Evolutionary conservation across 2,888 invertebrate species (phyloP).

Genomic region (Caenorhabditis sp.): DNA sequence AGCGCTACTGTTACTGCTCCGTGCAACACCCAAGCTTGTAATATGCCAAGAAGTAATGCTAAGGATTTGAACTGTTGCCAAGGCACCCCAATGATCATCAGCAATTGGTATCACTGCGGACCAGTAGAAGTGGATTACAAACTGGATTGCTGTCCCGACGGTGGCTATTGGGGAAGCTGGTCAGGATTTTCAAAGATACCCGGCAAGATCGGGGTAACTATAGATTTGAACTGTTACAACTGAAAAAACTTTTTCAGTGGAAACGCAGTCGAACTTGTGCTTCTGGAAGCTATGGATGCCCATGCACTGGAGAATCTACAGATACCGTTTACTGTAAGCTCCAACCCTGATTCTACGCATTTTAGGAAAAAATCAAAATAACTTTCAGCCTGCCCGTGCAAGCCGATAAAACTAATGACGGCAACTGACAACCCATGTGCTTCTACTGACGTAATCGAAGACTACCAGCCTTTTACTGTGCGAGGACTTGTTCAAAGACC

Average conservation of each 20-base stretch:
- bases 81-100: slow-evolving; percentile 11
- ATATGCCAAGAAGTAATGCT: slow-evolving; percentile 29
- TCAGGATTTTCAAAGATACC: background rate
- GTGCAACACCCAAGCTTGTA: slow-evolving; percentile 46
- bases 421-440: background rate
- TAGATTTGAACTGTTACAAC: no score
- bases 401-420: slow-evolving; percentile 7
- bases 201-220: slow-evolving; percentile 12
- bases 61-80: slow-evolving; percentile 14
- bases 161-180: slow-evolving; percentile 36
- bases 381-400: slow-evolving; percentile 13
- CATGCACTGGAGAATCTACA: slow-evolving; percentile 11
- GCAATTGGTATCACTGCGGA: slow-evolving; percentile 49
- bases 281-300: slow-evolving; percentile 12
- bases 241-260: slow-evolving; percentile 14
- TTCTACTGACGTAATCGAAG: background rate
- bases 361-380: background rate
- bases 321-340: slow-evolving; percentile 11
- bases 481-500: background rate
- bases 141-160: slow-evolving; percentile 38
- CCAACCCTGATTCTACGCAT: no score
- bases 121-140: slow-evolving; percentile 1
- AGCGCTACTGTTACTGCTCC: background rate
- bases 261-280: slow-evolving; percentile 12
- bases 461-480: background rate